These are phyloP conservation scores for Centroberyx gerrardi DNA, from an alignment of 2,797 vertebrate genomes.

Conservation along the genomic window DNA sequence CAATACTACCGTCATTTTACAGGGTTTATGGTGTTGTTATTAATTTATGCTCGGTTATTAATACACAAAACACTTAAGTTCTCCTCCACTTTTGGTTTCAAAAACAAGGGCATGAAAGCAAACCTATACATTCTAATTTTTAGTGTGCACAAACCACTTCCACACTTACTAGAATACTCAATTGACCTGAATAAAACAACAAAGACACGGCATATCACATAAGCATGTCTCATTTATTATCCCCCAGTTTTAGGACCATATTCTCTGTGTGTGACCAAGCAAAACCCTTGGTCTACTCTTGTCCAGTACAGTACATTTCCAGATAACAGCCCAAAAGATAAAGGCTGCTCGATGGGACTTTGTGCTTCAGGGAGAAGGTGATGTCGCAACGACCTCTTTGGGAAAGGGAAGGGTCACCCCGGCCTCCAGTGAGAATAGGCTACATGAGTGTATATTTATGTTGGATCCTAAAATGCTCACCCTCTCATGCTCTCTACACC, in stretches of 20 bases:
- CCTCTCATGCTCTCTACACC: slow-evolving; percentile 50
- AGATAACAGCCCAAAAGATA: slow-evolving; percentile 64
- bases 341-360: slow-evolving; percentile 65
- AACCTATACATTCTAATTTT: no score
- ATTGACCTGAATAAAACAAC: slow-evolving; percentile 31
- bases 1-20: no score
- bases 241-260: slow-evolving; percentile 65
- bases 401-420: slow-evolving; percentile 44
- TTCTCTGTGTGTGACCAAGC: slow-evolving; percentile 66
- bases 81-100: no score
- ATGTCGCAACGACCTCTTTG: slow-evolving; percentile 59
- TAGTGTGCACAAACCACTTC: background rate
- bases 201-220: slow-evolving; percentile 59
- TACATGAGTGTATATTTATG: slow-evolving; percentile 63
- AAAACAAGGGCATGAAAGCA: no score
- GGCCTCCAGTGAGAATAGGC: slow-evolving; percentile 54
- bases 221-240: slow-evolving; percentile 82
- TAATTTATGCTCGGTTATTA: no score
- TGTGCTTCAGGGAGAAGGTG: slow-evolving; percentile 76
- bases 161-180: background rate
- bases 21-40: no score
- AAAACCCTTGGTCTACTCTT: slow-evolving; percentile 58
- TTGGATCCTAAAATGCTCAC: slow-evolving; percentile 43
- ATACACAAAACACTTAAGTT: no score
- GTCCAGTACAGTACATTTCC: slow-evolving; percentile 67